These are phyloP conservation scores for Pterois miles DNA, from an alignment of 2,797 vertebrate species.

Conservation along the genomic window DNA sequence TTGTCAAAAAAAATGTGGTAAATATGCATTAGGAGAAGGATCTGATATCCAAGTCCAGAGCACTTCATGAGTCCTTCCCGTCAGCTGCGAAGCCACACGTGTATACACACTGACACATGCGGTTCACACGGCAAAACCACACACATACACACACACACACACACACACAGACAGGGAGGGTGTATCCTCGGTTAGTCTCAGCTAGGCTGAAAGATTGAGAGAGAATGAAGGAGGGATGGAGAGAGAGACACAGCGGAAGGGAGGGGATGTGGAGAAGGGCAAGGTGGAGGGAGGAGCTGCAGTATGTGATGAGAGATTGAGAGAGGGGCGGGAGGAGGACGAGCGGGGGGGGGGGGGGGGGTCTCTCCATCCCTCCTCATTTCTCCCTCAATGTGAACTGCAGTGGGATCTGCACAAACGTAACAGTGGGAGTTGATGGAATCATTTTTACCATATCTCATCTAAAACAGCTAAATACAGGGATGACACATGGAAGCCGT, in stretches of 20 bases:
- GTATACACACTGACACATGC: slow-evolving; percentile 63
- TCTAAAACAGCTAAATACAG: slow-evolving; percentile 24
- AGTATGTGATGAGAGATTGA: slow-evolving; percentile 65
- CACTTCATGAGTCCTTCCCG: slow-evolving; percentile 72
- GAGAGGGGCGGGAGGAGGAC: slow-evolving; percentile 44
- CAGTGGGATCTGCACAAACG: slow-evolving; percentile 54
- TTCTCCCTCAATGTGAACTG: slow-evolving; percentile 52
- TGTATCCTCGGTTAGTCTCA: slow-evolving; percentile 59
- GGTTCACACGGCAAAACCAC: slow-evolving; percentile 42
- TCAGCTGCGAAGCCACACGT: slow-evolving; percentile 70
- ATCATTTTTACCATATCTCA: slow-evolving; percentile 61
- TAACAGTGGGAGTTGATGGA: slow-evolving; percentile 55
- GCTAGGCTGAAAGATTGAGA: slow-evolving; percentile 55
- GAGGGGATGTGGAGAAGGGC: slow-evolving; percentile 63
- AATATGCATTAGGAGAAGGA: slow-evolving; percentile 56
- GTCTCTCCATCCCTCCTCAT: slow-evolving; percentile 41
- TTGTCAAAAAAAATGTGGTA: slow-evolving; percentile 51
- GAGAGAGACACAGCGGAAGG: slow-evolving; percentile 63
- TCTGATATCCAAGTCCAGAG: slow-evolving; percentile 75
- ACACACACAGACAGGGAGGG: slow-evolving; percentile 46
- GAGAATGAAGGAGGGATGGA: slow-evolving; percentile 64
- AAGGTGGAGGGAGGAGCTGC: slow-evolving; percentile 78
- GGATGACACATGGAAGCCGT: neutral
- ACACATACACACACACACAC: slow-evolving; percentile 33
- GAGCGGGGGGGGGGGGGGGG: neutral